phyloP scores from a whole-genome alignment of 2,888 invertebrate species.

The Pecten maximus region DNA sequence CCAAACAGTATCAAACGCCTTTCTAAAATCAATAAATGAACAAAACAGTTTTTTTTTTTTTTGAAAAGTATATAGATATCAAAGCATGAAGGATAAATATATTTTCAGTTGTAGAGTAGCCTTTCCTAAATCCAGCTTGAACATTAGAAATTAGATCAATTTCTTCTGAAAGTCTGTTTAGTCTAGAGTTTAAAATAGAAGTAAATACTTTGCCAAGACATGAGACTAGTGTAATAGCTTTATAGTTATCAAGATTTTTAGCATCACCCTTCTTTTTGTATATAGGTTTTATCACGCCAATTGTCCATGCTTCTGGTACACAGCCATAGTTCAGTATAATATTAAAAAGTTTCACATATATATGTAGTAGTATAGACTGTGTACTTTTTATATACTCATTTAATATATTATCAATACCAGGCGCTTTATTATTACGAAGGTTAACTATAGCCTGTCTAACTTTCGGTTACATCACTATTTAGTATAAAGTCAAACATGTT shows the following conservation, averaged over 20 bases:
- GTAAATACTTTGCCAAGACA: too few relatives aligned
- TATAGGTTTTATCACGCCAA: background rate
- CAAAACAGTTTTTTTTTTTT: background rate
- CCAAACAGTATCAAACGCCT: background rate
- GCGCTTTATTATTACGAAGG: background rate
- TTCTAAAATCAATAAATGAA: background rate
- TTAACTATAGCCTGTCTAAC: background rate
- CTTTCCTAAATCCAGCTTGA: background rate
- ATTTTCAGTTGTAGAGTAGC: background rate
- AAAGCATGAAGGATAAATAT: background rate
- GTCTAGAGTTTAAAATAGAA: background rate
- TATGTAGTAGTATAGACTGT: background rate
- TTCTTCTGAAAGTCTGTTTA: background rate
- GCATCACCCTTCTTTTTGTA: background rate
- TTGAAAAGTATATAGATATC: background rate
- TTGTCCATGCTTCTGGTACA: background rate
- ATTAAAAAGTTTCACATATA: background rate
- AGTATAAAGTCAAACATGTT: background rate
- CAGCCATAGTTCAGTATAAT: background rate
- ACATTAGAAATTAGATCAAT: background rate
- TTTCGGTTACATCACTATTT: background rate
- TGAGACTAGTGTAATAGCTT: background rate
- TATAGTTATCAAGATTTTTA: background rate
- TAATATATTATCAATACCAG: too few relatives aligned
- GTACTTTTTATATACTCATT: background rate